Conservation (phyloP, 2,888 invertebrate species). For the Drosophila fungiperda region DNA sequence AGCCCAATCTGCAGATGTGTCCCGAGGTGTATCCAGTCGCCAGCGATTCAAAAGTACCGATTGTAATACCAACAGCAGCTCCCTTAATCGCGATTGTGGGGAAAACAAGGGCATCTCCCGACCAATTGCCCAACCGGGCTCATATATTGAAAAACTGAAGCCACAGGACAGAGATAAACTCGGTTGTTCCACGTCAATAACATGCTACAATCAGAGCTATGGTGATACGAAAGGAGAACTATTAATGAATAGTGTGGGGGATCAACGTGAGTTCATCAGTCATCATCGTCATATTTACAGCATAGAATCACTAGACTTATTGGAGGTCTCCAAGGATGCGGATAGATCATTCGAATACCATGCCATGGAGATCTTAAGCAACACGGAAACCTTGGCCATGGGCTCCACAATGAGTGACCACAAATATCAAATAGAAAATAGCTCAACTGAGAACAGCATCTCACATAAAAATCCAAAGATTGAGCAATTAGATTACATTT, state of each 20-base stretch:
- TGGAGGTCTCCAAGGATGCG: constrained; percentile 73
- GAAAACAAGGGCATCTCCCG: constrained; percentile 65
- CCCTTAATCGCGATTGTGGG: constrained; percentile 70
- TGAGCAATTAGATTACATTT: constrained; percentile 75
- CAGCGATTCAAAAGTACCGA: constrained; percentile 73
- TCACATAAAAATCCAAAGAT: constrained; percentile 19
- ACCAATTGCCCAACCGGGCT: constrained; percentile 81
- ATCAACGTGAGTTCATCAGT: constrained; percentile 50
- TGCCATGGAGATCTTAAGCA: constrained; percentile 82
- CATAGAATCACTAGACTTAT: constrained; percentile 78
- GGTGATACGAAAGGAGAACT: constrained; percentile 65
- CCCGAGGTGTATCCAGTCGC: constrained; percentile 80
- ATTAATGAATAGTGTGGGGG: constrained; percentile 16
- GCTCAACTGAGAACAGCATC: constrained; percentile 29
- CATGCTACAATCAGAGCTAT: constrained; percentile 81
- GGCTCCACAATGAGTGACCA: constrained; percentile 77
- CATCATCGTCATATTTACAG: constrained; percentile 76
- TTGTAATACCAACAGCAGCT: constrained; percentile 76
- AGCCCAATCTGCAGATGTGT: constrained; percentile 82
- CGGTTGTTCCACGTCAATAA: constrained; percentile 32
- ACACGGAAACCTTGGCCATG: constrained; percentile 82
- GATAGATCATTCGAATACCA: constrained; percentile 77
- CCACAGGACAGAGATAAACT: constrained; percentile 43
- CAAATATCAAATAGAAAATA: constrained; percentile 59
- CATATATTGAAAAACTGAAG: constrained; percentile 83